phyloP scores from a whole-genome alignment of 2,888 invertebrate species.

The Ellobium chinense region DNA sequence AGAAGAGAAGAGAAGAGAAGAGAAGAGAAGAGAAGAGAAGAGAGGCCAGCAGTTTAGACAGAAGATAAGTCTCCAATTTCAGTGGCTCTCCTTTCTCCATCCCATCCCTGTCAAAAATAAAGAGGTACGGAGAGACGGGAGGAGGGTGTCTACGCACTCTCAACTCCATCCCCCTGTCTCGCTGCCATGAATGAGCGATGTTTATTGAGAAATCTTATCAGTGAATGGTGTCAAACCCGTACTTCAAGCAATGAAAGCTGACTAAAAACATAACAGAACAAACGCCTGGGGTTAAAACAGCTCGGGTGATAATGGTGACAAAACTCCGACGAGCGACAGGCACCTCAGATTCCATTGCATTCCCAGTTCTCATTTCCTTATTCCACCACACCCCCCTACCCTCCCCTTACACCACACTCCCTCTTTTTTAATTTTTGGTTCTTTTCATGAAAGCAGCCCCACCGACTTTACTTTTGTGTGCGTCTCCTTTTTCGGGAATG shows the following conservation, averaged over 20 bases:
- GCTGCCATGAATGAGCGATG: background rate
- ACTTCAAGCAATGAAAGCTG: background rate
- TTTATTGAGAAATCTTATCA: background rate
- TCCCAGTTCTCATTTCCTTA: no score
- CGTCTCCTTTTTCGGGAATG: background rate
- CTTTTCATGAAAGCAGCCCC: no score
- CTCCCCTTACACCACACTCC: no score
- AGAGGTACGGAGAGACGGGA: no score
- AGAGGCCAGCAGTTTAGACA: background rate
- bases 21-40: background rate
- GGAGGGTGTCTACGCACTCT: no score
- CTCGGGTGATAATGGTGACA: background rate
- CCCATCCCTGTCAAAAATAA: no score
- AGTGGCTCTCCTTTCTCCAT: background rate
- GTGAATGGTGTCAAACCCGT: background rate
- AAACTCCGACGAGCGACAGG: background rate
- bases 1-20: background rate
- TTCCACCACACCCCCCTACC: no score
- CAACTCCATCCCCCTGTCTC: background rate
- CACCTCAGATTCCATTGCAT: background rate
- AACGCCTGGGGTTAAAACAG: background rate
- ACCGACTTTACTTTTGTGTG: no score
- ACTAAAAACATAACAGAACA: conserved; percentile 1
- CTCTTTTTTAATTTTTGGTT: no score
- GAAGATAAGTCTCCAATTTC: background rate